phyloP scores from a whole-genome alignment of 1,140 invertebrate species.

The Zaprionus inermis region DNA sequence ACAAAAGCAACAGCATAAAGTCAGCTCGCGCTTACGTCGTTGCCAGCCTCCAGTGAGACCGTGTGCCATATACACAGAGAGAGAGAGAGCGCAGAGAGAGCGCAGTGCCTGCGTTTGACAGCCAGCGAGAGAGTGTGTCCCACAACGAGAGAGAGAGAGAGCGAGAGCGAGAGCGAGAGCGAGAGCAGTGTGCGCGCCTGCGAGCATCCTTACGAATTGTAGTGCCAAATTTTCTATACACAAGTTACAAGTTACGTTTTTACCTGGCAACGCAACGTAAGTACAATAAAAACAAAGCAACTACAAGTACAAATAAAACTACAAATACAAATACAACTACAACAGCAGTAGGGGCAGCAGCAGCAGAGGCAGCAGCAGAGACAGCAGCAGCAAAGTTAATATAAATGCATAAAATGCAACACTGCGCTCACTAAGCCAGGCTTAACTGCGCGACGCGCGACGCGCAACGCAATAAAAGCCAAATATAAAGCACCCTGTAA shows the following conservation, averaged over 20 bases:
- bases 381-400: conserved; percentile 68
- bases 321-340: conserved; percentile 19
- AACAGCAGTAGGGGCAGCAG: not conserved
- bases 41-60: conserved; percentile 14
- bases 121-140: too few species aligned
- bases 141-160: not conserved
- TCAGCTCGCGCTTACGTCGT: conserved; percentile 38
- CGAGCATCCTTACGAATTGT: conserved; percentile 48
- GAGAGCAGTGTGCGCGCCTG: not conserved
- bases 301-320: conserved; percentile 21
- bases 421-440: conserved; percentile 45
- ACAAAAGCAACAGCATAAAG: conserved; percentile 24
- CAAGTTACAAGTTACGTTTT: conserved; percentile 28
- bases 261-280: conserved; percentile 33
- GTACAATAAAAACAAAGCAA: conserved; percentile 33
- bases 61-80: conserved; percentile 57
- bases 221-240: conserved; percentile 65
- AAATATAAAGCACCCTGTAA: conserved; percentile 72
- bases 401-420: conserved; percentile 76
- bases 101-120: not conserved
- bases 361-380: conserved; percentile 50
- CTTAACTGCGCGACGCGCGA: conserved; percentile 22
- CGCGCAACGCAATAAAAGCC: conserved; percentile 44
- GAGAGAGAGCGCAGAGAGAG: conserved; percentile 4
- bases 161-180: conserved; percentile 9